These are phyloP conservation scores for Dendrolimus pini DNA, from an alignment of 2,888 invertebrate genomes.

Conservation along the genomic window DNA sequence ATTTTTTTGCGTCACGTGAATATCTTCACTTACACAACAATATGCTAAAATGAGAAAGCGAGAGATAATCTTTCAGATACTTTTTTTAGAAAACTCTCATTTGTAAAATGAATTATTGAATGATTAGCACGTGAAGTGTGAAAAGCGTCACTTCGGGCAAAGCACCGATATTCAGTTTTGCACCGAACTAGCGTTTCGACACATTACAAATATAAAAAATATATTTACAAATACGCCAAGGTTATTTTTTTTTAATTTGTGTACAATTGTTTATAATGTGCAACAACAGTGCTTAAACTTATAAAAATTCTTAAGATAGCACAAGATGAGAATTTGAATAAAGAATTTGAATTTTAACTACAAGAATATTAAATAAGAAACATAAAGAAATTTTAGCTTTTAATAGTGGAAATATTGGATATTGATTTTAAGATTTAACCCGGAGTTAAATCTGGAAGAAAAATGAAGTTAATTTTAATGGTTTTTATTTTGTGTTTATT, in stretches of 20 bases:
- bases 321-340: constrained; percentile 5
- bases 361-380: background rate
- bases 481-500: constrained; percentile 6
- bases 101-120: background rate
- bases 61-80: no score
- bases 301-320: background rate
- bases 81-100: background rate
- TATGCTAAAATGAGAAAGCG: background rate
- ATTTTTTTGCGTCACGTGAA: background rate
- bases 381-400: background rate
- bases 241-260: constrained; percentile 17
- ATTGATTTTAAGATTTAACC: background rate
- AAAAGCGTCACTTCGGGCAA: background rate
- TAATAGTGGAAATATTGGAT: background rate
- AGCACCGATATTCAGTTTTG: background rate
- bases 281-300: no score
- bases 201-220: constrained; percentile 2
- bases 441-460: background rate
- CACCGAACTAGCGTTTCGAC: background rate
- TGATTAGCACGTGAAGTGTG: background rate
- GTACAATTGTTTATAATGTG: background rate
- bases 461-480: constrained; percentile 3
- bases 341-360: constrained; percentile 11
- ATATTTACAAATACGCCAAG: constrained; percentile 16
- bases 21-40: background rate